Base-by-base conservation (phyloP, 2,888 invertebrate genomes). In the Belgica antarctica region DNA sequence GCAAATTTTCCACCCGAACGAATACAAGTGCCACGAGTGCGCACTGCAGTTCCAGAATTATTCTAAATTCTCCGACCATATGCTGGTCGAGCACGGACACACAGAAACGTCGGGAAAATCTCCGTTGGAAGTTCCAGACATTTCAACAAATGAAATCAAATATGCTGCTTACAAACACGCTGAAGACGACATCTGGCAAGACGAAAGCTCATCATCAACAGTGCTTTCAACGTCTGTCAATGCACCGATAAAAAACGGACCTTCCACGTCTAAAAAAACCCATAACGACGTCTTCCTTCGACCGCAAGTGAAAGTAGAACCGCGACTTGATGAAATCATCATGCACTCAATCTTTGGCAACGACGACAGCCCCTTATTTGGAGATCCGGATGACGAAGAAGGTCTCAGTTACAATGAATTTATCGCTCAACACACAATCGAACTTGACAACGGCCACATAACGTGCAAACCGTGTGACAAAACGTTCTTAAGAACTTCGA, bases 1-100 rank as follows among this genome's bases (percentile, higher is more conserved):
- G 1, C 68, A 68, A 28, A 15, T 47, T 1, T 68, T 68, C 34
- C 68, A 68, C 24, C 68, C 68, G 5, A 17, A 68, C 2, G 68
- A 68, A 1, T 68, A 68, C 47, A 68, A 68, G 24, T 68, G 68
- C n/a, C n/a, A 17, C 22, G 34, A 68, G 10, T 68, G 68, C 31
- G 68, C 52, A 1, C 1, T 68, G 7, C 68, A 68, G 15, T 68
- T 57, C 10, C n/a, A n/a, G 1, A 52, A 68, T 19, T 57, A 68
- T 28, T 2, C 57, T 4, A 24, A 25, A n/a, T 68, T n/a, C 31
- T 12, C 19, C 2, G 52, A 68, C 3, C 68, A 68, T 34, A 68
- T 68, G 68, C n/a, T 24, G n/a, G n/a, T 7, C 10, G 68, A 68
- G 8, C 68, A 68, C 7, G 34, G 34, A 5, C 12, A 12, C 10